These are phyloP conservation scores for Zosterops hypoxanthus DNA, from an alignment of 2,113 vertebrate species.

Conservation along the genomic window DNA sequence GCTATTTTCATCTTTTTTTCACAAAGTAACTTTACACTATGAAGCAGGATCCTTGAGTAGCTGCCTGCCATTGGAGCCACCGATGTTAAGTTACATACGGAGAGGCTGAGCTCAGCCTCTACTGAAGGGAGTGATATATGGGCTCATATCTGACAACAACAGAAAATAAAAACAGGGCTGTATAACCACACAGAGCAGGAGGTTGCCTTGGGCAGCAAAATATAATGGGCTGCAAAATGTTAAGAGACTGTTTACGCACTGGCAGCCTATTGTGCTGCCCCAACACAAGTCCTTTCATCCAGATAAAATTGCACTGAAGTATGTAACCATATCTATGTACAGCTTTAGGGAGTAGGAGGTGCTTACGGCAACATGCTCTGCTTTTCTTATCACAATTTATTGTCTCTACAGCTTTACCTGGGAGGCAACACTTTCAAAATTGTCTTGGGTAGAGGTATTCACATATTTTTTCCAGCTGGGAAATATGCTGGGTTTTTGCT, in stretches of 20 bases:
- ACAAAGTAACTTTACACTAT: neutral
- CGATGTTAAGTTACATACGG: neutral
- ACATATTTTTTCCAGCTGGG: constrained; percentile 52
- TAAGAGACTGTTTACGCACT: constrained; percentile 68
- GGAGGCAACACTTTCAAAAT: neutral
- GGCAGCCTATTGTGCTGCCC: neutral
- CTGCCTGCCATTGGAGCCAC: neutral
- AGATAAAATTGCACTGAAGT: neutral
- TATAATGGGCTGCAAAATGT: constrained; percentile 65
- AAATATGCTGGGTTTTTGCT: neutral
- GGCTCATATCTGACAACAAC: constrained; percentile 55
- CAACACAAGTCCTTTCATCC: neutral
- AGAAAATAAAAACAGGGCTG: constrained; percentile 53
- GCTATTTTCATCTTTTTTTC: neutral
- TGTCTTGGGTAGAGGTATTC: neutral
- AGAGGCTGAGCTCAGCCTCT: neutral
- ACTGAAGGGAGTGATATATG: constrained; percentile 26
- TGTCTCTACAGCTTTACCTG: neutral
- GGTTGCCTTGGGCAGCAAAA: constrained; percentile 63
- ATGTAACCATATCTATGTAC: neutral
- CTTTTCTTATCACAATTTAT: neutral
- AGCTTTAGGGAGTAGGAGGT: neutral
- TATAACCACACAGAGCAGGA: constrained; percentile 56
- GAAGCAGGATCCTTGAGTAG: neutral
- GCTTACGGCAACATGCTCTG: neutral